These are phyloP conservation scores for Pyrrhia umbra DNA, from an alignment of 2,888 invertebrate species.

Conservation along the genomic window DNA sequence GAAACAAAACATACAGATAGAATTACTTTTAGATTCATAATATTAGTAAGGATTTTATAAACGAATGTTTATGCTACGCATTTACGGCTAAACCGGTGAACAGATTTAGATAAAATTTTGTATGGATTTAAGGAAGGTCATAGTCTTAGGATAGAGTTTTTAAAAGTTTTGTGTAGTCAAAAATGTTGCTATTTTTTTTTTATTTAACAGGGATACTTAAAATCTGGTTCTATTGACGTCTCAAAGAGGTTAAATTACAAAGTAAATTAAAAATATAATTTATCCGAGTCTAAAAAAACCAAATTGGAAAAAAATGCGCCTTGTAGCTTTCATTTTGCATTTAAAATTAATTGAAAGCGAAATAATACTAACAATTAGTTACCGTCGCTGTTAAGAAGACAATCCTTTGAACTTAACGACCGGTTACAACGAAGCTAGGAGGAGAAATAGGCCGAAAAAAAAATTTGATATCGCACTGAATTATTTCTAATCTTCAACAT, in stretches of 20 bases:
- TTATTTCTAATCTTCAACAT: conserved; percentile 30
- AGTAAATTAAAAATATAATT: conserved; percentile 12
- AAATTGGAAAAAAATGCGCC: conserved; percentile 10
- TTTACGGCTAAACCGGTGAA: too few relatives aligned
- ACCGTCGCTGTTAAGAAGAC: conserved; percentile 22
- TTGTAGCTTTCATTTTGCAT: conserved; percentile 45
- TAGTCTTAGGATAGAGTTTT: too few relatives aligned
- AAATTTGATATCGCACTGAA: conserved; percentile 32
- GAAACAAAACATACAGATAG: too few relatives aligned
- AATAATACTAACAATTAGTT: conserved; percentile 46
- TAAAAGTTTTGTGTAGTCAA: neutral
- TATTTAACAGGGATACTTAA: neutral
- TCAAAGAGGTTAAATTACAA: conserved; percentile 4
- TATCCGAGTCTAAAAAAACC: too few relatives aligned
- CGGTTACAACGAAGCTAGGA: conserved; percentile 17
- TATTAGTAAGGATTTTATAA: too few relatives aligned
- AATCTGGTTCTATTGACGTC: too few relatives aligned
- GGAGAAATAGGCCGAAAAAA: conserved; percentile 12
- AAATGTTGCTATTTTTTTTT: neutral
- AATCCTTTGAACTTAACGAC: conserved; percentile 33
- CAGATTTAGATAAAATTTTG: too few relatives aligned
- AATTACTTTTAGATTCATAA: too few relatives aligned
- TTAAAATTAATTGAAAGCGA: conserved; percentile 46
- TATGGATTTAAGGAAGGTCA: too few relatives aligned
- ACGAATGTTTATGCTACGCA: too few relatives aligned